A percentile compares a stretch with the other conserved stretches of the same genome.
These are phyloP conservation scores for Podarcis lilfordi DNA, from an alignment of 2,797 vertebrate species.

Conservation along the genomic window DNA sequence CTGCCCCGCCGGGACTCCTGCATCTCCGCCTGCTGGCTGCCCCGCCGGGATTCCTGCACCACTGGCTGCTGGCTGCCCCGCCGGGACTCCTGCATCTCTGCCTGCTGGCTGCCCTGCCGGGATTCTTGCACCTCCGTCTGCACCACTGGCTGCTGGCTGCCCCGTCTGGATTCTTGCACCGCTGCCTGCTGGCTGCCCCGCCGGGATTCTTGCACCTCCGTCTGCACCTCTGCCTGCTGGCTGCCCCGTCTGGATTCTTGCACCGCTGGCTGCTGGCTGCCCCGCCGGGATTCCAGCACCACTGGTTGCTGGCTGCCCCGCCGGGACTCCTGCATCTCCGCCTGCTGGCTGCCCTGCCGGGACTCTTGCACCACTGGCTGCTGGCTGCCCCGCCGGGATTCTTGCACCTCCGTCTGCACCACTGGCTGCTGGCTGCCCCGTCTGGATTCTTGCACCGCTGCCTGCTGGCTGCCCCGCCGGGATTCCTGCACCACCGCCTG, in stretches of 20 bases:
- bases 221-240: too few species aligned
- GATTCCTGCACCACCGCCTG: not conserved
- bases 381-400: not conserved
- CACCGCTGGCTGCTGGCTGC: not conserved
- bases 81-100: fast-evolving
- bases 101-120: not conserved
- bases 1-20: not conserved
- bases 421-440: not conserved
- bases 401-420: fast-evolving
- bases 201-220: not conserved
- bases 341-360: not conserved
- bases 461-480: not conserved
- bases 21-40: not conserved
- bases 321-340: not conserved
- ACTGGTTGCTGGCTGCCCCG: not conserved
- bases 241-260: not conserved
- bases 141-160: not conserved
- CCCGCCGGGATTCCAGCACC: not conserved
- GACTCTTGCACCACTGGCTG: not conserved
- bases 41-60: not conserved
- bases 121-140: not conserved
- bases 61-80: not conserved
- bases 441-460: fast-evolving
- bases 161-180: not conserved
- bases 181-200: not conserved